phyloP scores from a whole-genome alignment of 2,888 invertebrate genomes.

The Tipula lateralis region DNA sequence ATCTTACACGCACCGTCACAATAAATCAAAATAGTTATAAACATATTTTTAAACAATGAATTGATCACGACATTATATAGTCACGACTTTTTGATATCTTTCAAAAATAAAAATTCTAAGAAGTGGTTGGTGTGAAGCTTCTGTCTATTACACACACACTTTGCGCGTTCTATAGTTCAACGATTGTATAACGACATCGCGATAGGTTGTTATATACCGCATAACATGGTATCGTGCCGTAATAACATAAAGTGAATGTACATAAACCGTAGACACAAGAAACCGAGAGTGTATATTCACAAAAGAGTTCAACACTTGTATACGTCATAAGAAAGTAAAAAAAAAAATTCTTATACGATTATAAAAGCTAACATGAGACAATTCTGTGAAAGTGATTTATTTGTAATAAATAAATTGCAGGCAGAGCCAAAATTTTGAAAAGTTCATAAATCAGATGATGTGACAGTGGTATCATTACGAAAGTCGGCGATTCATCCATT shows the following conservation, averaged over 20 bases:
- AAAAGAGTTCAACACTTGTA: background rate
- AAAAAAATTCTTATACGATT: background rate
- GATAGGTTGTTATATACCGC: background rate
- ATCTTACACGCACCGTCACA: background rate
- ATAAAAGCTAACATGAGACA: background rate
- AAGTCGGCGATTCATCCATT: background rate
- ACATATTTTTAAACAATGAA: background rate
- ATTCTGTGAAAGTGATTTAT: background rate
- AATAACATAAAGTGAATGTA: background rate
- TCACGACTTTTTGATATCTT: background rate
- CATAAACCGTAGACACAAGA: background rate
- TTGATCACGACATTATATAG: background rate
- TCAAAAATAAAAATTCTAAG: background rate
- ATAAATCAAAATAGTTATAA: background rate
- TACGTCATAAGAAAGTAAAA: background rate
- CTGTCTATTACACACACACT: too few species aligned
- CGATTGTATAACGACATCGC: too few species aligned
- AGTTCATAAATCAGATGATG: background rate
- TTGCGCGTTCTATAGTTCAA: too few species aligned
- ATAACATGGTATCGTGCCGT: background rate
- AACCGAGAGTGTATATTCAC: background rate
- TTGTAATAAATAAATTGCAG: background rate
- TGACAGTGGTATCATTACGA: background rate
- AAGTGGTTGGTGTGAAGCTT: background rate
- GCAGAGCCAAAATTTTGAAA: background rate